These are phyloP conservation scores for Urocitellus parryii DNA, from an alignment of 2,113 vertebrate genomes.

Conservation along the genomic window DNA sequence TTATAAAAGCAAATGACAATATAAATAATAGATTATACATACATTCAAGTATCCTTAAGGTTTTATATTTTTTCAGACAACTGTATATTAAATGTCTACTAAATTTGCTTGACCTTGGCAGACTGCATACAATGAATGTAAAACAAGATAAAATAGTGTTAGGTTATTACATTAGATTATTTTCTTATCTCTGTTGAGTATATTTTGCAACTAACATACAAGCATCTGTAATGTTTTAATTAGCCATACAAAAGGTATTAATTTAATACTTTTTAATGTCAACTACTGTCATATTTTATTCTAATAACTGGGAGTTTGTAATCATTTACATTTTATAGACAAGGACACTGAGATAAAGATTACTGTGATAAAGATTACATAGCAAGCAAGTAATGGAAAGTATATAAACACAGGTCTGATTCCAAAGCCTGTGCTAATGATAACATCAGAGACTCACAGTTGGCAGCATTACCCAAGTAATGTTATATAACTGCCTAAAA, in stretches of 20 bases:
- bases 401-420: not conserved
- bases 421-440: not conserved
- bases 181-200: slow-evolving; percentile 67
- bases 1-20: not conserved
- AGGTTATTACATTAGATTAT: slow-evolving; percentile 74
- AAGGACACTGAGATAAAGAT: not conserved
- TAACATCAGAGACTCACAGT: not conserved
- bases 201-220: slow-evolving; percentile 74
- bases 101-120: not conserved
- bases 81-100: slow-evolving; percentile 20
- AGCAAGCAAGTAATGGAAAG: slow-evolving; percentile 14
- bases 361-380: slow-evolving; percentile 16
- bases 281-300: slow-evolving; percentile 17
- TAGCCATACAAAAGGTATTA: not conserved
- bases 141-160: slow-evolving; percentile 47
- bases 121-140: not conserved
- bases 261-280: not conserved
- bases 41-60: not conserved
- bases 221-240: slow-evolving; percentile 70
- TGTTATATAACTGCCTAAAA: slow-evolving; percentile 28
- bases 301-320: not conserved
- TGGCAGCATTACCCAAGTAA: not conserved
- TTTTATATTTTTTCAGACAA: slow-evolving; percentile 50
- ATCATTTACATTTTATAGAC: slow-evolving; percentile 25
- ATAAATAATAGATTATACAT: slow-evolving; percentile 47